Conservation (phyloP, 2,113 vertebrate species). For the Osmerus eperlanus region DNA sequence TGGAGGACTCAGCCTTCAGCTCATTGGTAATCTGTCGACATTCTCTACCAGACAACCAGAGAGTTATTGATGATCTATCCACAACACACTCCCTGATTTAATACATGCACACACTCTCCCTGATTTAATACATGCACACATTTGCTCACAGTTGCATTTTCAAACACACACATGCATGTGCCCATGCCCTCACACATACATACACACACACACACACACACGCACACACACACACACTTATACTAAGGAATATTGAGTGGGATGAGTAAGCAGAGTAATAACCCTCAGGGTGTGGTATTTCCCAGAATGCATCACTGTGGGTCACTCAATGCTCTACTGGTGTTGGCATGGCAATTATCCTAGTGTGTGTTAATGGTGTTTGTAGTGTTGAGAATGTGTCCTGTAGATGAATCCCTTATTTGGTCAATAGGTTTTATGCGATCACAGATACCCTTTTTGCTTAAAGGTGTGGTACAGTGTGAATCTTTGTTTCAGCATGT, state of each 20-base stretch:
- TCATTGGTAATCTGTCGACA: conserved; percentile 28
- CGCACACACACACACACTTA: conserved; percentile 11
- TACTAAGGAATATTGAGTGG: conserved; percentile 15
- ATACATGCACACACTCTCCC: conserved; percentile 16
- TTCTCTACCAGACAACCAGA: conserved; percentile 10
- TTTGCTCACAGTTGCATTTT: too few species aligned
- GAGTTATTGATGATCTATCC: conserved; percentile 36
- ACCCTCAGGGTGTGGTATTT: conserved; percentile 27
- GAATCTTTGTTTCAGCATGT: conserved; percentile 3
- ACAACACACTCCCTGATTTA: conserved; percentile 25
- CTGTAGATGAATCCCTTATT: not conserved
- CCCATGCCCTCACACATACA: not conserved
- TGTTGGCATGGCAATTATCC: conserved; percentile 39
- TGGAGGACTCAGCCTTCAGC: conserved; percentile 6
- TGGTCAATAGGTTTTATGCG: not conserved
- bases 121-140: too few species aligned
- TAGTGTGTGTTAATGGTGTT: conserved; percentile 9
- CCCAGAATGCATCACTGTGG: conserved; percentile 32
- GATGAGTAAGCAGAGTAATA: conserved; percentile 56
- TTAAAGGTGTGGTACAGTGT: not conserved
- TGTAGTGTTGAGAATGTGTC: not conserved
- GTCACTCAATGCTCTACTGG: conserved; percentile 32
- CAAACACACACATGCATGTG: conserved; percentile 13
- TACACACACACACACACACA: conserved; percentile 7
- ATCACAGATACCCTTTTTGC: conserved; percentile 10